Percentiles rank a stretch among this genome's conserved stretches.
phyloP scores from a whole-genome alignment of 2,888 invertebrate species.

The Conomelus anceps region DNA sequence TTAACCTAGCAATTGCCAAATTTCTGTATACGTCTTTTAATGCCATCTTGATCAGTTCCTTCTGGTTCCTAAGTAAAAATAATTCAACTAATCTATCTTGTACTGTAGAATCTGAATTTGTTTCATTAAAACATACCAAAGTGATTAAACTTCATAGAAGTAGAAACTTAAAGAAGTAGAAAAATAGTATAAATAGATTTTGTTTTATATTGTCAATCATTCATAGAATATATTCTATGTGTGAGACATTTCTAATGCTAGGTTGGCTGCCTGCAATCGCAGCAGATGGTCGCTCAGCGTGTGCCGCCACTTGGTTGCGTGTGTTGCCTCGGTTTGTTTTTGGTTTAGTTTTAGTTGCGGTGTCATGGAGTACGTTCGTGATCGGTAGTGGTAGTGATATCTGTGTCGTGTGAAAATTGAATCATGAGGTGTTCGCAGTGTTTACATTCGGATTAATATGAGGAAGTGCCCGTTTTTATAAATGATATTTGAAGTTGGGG shows the following conservation, averaged over 20 bases:
- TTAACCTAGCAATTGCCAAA: too few relatives aligned
- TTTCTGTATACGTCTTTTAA: background rate
- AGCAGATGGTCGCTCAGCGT: background rate
- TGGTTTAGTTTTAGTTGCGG: background rate
- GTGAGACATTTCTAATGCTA: background rate
- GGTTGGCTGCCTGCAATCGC: background rate
- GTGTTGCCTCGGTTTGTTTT: background rate
- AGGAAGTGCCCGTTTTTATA: background rate
- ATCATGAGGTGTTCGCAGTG: background rate
- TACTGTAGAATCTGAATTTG: too few relatives aligned
- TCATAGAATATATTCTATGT: too few relatives aligned
- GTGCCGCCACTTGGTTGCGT: background rate
- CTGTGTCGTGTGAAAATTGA: background rate
- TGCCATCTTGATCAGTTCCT: background rate
- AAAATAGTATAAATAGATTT: too few relatives aligned
- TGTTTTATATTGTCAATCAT: too few relatives aligned
- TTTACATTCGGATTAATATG: background rate
- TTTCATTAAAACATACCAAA: too few relatives aligned
- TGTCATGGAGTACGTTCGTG: background rate
- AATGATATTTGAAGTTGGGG: background rate
- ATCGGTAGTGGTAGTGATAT: background rate
- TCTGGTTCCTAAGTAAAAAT: background rate
- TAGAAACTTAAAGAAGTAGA: too few relatives aligned
- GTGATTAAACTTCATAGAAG: background rate
- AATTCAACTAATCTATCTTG: background rate